Percentiles rank a stretch among this genome's conserved stretches.
phyloP scores from a whole-genome alignment of 1,140 invertebrate species.

The Archivesica marissinica region DNA sequence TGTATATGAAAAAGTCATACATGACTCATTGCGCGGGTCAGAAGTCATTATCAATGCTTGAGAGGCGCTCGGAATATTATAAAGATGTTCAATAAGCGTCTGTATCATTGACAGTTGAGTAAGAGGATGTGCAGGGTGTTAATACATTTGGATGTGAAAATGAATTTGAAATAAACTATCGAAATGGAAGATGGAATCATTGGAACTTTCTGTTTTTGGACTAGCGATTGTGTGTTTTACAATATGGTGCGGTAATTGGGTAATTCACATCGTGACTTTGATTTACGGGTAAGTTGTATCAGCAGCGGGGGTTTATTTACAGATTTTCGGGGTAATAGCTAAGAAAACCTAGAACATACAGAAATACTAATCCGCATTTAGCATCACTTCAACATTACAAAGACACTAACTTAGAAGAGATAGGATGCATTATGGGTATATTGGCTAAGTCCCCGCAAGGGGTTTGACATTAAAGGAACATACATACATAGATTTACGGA shows the following conservation, averaged over 20 bases:
- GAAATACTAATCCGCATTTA: too few species aligned
- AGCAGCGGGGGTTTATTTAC: too few species aligned
- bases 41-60: neutral
- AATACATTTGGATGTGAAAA: constrained; percentile 10
- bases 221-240: constrained; percentile 12
- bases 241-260: constrained; percentile 27
- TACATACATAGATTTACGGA: too few species aligned
- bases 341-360: too few species aligned
- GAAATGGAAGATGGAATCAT: constrained; percentile 43
- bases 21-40: constrained; percentile 27
- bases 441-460: too few species aligned
- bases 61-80: constrained; percentile 7
- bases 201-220: constrained; percentile 36
- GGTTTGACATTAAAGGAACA: too few species aligned
- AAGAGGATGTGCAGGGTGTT: neutral
- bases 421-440: too few species aligned
- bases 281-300: constrained; percentile 23
- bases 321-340: too few species aligned
- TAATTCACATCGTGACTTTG: constrained; percentile 1
- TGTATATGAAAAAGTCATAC: constrained; percentile 7
- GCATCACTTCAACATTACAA: too few species aligned
- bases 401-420: too few species aligned
- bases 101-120: constrained; percentile 10
- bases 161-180: constrained; percentile 21
- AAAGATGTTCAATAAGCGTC: constrained; percentile 13